A percentile compares a stretch with the other conserved stretches of the same genome.
Evolutionary conservation across 35 echinoderm and acorn worm species (phyloP).

Genomic region (Eucidaris tribuloides): DNA sequence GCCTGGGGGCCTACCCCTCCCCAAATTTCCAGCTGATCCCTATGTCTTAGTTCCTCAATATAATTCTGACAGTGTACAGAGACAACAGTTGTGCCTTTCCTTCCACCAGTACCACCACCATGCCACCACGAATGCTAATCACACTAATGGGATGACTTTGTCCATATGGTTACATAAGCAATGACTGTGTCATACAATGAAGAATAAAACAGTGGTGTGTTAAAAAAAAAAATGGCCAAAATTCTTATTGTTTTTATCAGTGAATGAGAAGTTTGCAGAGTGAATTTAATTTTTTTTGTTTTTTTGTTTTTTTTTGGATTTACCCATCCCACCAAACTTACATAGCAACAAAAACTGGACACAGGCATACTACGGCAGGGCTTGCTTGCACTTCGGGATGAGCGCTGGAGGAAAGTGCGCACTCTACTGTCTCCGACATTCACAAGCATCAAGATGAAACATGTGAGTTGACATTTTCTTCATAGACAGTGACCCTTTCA

Average conservation of each 20-base stretch:
- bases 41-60: not conserved
- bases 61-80: not conserved
- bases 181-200: not conserved
- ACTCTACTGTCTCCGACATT: constrained; percentile 39
- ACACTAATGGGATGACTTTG: not conserved
- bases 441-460: constrained; percentile 37
- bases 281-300: not conserved
- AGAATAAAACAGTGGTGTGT: not conserved
- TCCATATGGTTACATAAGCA: not conserved
- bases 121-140: not conserved
- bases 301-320: not conserved
- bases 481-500: too few relatives aligned
- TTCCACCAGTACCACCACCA: not conserved
- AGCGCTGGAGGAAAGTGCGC: constrained; percentile 8
- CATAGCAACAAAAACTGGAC: not conserved
- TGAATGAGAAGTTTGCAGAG: too few relatives aligned
- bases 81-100: not conserved
- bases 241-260: not conserved
- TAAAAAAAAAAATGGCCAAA: not conserved
- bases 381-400: not conserved
- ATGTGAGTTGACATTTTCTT: too few relatives aligned
- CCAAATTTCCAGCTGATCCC: not conserved
- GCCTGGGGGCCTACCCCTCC: not conserved
- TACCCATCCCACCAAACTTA: not conserved
- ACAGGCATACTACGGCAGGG: not conserved